These are phyloP conservation scores for Excalfactoria chinensis DNA, from an alignment of 2,113 vertebrate species.

Conservation along the genomic window DNA sequence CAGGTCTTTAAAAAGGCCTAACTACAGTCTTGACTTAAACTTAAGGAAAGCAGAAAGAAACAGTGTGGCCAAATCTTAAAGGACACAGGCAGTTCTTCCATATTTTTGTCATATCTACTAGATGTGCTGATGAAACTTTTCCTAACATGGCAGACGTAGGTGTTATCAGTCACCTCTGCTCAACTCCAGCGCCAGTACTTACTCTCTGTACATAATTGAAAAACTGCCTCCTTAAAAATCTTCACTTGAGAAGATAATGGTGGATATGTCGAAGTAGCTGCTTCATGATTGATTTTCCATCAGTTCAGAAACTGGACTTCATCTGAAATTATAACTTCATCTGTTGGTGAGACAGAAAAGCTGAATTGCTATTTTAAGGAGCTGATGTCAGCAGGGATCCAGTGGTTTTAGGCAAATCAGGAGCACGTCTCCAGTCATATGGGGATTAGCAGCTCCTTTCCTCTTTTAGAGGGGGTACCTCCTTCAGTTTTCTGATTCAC, in stretches of 20 bases:
- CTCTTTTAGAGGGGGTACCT: neutral
- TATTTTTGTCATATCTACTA: neutral
- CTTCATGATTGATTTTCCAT: neutral
- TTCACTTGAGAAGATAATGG: neutral
- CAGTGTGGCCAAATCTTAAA: neutral
- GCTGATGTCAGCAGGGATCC: neutral
- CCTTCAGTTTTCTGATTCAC: neutral
- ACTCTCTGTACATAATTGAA: neutral
- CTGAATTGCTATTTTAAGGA: neutral
- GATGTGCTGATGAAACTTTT: neutral
- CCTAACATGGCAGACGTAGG: neutral
- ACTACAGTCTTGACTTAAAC: neutral
- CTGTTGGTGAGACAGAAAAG: neutral
- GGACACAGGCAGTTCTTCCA: neutral
- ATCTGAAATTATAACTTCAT: neutral
- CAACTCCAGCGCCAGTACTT: neutral
- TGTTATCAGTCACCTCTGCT: neutral
- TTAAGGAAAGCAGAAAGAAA: neutral
- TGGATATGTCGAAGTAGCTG: neutral
- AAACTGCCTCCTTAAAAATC: neutral
- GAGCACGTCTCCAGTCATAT: rapidly evolving
- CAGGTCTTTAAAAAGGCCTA: neutral
- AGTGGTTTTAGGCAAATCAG: neutral
- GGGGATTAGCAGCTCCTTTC: neutral
- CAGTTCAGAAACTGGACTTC: neutral